Evolutionary conservation across 2,113 vertebrate genomes (phyloP).

Genomic region (Myrmecophaga tridactyla): DNA sequence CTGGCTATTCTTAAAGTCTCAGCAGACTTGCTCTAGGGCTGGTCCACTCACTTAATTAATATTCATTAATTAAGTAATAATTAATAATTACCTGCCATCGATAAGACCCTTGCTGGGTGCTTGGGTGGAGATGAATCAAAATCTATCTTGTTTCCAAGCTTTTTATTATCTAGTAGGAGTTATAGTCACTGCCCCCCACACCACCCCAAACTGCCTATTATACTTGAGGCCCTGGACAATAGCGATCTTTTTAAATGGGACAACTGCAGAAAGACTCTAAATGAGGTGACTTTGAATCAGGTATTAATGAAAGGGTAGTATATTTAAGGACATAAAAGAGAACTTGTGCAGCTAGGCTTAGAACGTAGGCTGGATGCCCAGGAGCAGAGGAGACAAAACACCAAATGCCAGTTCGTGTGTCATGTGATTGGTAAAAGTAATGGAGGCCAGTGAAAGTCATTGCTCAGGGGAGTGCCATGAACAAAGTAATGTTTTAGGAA

Average conservation of each 20-base stretch:
- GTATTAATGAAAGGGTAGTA: neutral
- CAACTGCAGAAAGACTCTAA: neutral
- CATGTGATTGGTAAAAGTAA: neutral
- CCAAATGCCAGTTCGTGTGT: neutral
- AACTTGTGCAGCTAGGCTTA: neutral
- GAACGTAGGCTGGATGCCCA: neutral
- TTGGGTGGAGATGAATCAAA: conserved; percentile 32
- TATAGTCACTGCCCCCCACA: neutral
- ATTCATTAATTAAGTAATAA: too few species aligned
- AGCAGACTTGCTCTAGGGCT: conserved; percentile 6
- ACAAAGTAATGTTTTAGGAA: neutral
- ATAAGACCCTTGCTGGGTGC: conserved; percentile 35
- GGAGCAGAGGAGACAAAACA: neutral
- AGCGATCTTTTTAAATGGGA: neutral
- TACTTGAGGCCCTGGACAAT: conserved; percentile 8
- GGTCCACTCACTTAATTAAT: conserved; percentile 47
- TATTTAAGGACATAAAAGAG: neutral
- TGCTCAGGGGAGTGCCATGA: neutral
- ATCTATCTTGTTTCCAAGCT: conserved; percentile 47
- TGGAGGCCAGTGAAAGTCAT: neutral
- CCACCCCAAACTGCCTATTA: neutral
- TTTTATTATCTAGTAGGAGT: conserved; percentile 33
- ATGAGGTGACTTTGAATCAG: neutral
- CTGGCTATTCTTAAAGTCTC: neutral
- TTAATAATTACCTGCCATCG: conserved; percentile 22